A percentile compares a stretch with the other conserved stretches of the same genome.
These are phyloP conservation scores for Sicus ferrugineus DNA, from an alignment of 2,888 invertebrate genomes.

Conservation along the genomic window DNA sequence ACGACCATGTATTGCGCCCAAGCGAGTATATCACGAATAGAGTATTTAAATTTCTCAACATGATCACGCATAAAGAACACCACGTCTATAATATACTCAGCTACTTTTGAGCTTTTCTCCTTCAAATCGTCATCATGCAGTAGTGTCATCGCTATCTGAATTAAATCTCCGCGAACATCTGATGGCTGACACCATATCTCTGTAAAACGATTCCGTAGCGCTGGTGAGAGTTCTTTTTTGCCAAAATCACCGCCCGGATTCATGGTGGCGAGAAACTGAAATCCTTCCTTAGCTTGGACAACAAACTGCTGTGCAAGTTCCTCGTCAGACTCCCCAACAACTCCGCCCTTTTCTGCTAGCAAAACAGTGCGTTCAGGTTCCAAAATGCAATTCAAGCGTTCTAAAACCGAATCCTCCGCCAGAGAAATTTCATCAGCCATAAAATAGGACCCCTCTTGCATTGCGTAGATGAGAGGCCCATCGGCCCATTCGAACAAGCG, in stretches of 20 bases:
- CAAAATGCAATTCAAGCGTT: conserved; percentile 93
- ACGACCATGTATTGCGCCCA: conserved; percentile 88
- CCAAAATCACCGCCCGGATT: conserved; percentile 99
- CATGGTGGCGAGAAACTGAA: conserved; percentile 97
- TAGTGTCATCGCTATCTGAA: conserved; percentile 81
- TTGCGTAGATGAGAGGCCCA: conserved; percentile 91
- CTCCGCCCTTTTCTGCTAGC: conserved; percentile 87
- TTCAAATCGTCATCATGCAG: conserved; percentile 66
- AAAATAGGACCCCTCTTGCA: conserved; percentile 88
- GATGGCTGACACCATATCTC: conserved; percentile 97
- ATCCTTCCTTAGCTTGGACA: conserved; percentile 75
- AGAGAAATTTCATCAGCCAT: conserved; percentile 98
- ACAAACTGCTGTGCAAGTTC: conserved; percentile 66
- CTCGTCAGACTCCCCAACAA: conserved; percentile 50
- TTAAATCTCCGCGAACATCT: conserved; percentile 75
- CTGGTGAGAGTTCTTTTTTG: conserved; percentile 98
- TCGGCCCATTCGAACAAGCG: conserved; percentile 97
- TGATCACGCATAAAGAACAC: conserved; percentile 79
- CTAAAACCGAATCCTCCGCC: conserved; percentile 97
- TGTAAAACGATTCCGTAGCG: conserved; percentile 95
- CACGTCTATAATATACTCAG: conserved; percentile 79
- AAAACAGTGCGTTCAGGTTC: conserved; percentile 92
- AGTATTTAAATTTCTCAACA: conserved; percentile 81
- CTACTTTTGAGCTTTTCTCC: conserved; percentile 66
- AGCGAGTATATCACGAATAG: conserved; percentile 89